Evolutionary conservation across 2,888 invertebrate species (phyloP), one percentile per base, ranked within the genome.

Genomic region (Eulithis prunata): DNA sequence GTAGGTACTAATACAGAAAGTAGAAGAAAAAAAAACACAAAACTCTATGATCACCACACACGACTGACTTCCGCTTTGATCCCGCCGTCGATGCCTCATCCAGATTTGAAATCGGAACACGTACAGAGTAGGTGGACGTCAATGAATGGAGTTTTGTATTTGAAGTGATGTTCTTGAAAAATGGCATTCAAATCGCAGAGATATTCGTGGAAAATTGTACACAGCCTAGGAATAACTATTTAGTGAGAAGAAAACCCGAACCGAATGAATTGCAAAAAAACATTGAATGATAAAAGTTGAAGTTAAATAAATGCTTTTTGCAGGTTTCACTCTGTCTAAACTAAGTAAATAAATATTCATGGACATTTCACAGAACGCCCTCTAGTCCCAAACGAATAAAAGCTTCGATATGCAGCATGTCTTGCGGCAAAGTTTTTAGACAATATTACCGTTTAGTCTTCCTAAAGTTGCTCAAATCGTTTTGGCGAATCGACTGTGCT

Each of bases 81-180:
- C 65, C 53, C 51, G 53, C 55, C 58, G 56, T 55, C 58, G 66
- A 55, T 65, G 66, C 64, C 69, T 64, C 61, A 69, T 68, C 68
- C 32, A 59, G 66, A 68, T 73, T 64, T 28, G 51, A 65, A 73
- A 69, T 71, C 68, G 49, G 63, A 45, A 68, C 71, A 72, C 71
- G 71, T 73, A 64, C 58, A 12, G 52, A 51, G 13, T 46, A n/a
- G 51, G 51, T 53, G 38, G 58, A 58, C 38, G 14, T 28, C 49
- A 62, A 57, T 28, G 55, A 55, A 62, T 62, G 41, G 53, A 57
- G 14, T 54, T 56, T 51, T 43, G 43, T 36, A 59, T 38, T 10
- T 13, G 3, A 45, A 57, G 43, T 54, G 66, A 66, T 52, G 51
- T 43, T 51, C 11, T 41, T 12, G n/a, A 65, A 61, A 56, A 47